phyloP scores from a whole-genome alignment of 2,797 vertebrate genomes.

The Arctocebus calabarensis region DNA sequence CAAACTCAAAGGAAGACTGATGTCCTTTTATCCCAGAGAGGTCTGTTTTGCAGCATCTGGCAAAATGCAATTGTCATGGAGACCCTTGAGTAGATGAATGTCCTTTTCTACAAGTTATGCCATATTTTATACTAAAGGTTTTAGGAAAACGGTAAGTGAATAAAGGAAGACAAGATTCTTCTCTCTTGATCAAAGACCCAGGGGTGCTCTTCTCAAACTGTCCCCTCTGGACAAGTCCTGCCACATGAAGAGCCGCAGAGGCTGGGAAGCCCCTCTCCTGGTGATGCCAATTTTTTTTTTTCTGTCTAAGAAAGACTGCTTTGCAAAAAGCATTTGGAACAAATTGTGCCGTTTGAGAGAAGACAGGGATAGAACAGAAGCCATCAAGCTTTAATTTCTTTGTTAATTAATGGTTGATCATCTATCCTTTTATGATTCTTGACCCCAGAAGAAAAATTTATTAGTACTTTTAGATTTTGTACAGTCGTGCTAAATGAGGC shows the following conservation, averaged over 20 bases:
- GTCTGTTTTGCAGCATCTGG: background rate
- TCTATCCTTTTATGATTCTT: conserved; percentile 89
- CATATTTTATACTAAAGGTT: background rate
- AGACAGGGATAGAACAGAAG: conserved; percentile 85
- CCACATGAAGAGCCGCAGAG: background rate
- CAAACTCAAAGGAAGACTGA: background rate
- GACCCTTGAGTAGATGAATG: background rate
- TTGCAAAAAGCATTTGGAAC: conserved; percentile 64
- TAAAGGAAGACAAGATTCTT: background rate
- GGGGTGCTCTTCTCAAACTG: background rate
- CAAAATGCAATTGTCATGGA: background rate
- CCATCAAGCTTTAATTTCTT: conserved; percentile 86
- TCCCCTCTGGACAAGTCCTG: background rate
- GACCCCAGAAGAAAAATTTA: conserved; percentile 89
- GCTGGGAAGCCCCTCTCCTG: background rate
- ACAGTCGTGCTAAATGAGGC: conserved; percentile 88
- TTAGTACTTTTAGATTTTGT: conserved; percentile 89
- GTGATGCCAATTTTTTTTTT: background rate
- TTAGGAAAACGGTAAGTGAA: background rate
- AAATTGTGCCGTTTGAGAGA: conserved; percentile 83
- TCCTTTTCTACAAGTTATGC: background rate
- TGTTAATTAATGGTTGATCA: conserved; percentile 87
- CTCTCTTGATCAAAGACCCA: background rate
- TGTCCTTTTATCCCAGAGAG: background rate
- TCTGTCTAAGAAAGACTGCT: conserved; percentile 34